Percentiles rank a stretch among this genome's conserved stretches.
Evolutionary conservation across 2,797 vertebrate species (phyloP).

Genomic region (Gobio occitaniae): DNA sequence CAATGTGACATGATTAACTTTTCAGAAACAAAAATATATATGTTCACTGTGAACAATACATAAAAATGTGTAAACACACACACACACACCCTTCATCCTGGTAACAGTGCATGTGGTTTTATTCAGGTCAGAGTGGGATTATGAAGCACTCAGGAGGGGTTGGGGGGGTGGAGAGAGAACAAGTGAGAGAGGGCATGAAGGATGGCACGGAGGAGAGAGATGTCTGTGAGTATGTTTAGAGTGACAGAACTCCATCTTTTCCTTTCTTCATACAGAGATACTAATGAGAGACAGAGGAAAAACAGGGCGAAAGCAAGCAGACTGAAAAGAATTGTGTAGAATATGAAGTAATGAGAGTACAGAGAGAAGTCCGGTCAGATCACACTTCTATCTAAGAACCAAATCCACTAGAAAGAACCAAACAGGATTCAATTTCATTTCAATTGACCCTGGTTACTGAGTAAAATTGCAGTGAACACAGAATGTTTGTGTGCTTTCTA

Average conservation of each 20-base stretch:
- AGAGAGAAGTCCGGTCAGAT: not conserved
- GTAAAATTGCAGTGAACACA: not conserved
- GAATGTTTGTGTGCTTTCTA: not conserved
- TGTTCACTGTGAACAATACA: conserved; percentile 10
- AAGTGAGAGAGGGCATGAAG: conserved; percentile 12
- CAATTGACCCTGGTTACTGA: not conserved
- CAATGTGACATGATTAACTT: not conserved
- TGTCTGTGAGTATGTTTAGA: not conserved
- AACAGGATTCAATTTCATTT: not conserved
- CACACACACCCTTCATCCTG: conserved; percentile 14
- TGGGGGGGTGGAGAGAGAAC: not conserved
- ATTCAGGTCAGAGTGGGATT: conserved; percentile 66
- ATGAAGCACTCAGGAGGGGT: conserved; percentile 49
- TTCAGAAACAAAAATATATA: not conserved
- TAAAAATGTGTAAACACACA: not conserved
- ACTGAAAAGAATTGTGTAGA: not conserved
- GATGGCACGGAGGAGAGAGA: conserved; percentile 34
- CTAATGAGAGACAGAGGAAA: not conserved
- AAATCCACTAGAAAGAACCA: not conserved
- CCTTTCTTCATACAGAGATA: not conserved
- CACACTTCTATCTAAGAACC: not conserved
- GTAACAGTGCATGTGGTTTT: conserved; percentile 53
- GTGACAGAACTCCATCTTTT: conserved; percentile 1
- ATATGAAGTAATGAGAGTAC: not conserved
- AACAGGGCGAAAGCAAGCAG: not conserved